Conservation (phyloP, 2,888 invertebrate species). For the Hydroisotoma schaefferi region DNA sequence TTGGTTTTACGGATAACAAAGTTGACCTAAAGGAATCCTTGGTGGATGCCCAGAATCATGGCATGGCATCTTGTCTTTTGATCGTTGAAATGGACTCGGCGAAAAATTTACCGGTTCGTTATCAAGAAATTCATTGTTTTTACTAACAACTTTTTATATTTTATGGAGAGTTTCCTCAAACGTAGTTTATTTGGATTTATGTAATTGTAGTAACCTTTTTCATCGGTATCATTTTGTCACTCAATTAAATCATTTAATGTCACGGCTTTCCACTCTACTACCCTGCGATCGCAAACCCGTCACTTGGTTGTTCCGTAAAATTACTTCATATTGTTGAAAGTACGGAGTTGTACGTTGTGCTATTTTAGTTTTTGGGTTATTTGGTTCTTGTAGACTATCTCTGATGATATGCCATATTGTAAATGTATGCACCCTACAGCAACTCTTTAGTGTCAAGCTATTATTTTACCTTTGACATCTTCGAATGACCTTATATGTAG, state of each 20-base stretch:
- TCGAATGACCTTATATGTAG: too few relatives aligned
- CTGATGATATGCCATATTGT: too few relatives aligned
- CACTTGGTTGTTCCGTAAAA: too few relatives aligned
- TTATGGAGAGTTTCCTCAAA: background rate
- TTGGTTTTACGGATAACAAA: conserved; percentile 52
- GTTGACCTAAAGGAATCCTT: conserved; percentile 41
- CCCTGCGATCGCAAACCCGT: background rate
- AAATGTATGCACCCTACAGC: too few relatives aligned
- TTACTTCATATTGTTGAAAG: too few relatives aligned
- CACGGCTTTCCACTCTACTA: conserved; percentile 3
- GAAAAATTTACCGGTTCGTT: conserved; percentile 78
- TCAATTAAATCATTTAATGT: background rate
- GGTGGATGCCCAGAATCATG: conserved; percentile 48
- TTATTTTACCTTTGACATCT: too few relatives aligned
- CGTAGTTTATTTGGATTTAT: background rate
- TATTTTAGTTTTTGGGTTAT: too few relatives aligned
- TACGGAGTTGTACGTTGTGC: too few relatives aligned
- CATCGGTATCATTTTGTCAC: background rate
- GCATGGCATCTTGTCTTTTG: conserved; percentile 58
- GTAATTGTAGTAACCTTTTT: background rate
- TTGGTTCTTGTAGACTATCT: too few relatives aligned
- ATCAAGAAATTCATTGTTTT: too few relatives aligned
- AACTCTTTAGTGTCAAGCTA: too few relatives aligned
- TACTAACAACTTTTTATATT: background rate
- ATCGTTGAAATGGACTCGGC: conserved; percentile 90